phyloP scores from a whole-genome alignment of 2,797 vertebrate species.

The Telmatherina bonti region DNA sequence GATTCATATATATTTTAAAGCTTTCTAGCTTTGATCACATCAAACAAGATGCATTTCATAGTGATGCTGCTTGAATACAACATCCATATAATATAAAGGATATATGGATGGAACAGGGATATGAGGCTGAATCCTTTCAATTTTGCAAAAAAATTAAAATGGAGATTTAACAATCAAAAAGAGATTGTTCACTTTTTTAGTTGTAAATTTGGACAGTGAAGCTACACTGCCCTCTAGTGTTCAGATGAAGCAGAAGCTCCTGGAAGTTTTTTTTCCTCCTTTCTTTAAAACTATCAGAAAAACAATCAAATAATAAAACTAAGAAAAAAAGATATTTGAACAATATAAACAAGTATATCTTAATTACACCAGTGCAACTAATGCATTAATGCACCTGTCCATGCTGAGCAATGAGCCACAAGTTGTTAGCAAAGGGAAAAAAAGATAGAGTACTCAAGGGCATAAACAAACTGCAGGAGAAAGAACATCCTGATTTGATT shows the following conservation, averaged over 20 bases:
- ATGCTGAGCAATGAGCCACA: conserved; percentile 49
- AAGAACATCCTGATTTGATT: not conserved
- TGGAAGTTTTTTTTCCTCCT: not conserved
- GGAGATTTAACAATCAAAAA: not conserved
- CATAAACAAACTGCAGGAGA: conserved; percentile 17
- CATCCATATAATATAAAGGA: conserved; percentile 34
- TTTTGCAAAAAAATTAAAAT: not conserved
- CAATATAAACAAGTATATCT: too few relatives aligned
- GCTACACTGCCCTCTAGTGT: conserved; percentile 28
- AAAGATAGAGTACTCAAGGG: conserved; percentile 17
- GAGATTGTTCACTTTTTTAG: not conserved
- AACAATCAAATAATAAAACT: too few relatives aligned
- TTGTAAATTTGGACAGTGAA: not conserved
- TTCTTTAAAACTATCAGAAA: conserved; percentile 24
- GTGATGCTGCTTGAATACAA: conserved; percentile 6
- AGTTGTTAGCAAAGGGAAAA: conserved; percentile 40
- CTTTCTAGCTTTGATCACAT: not conserved
- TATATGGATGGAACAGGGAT: conserved; percentile 30
- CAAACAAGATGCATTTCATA: conserved; percentile 23
- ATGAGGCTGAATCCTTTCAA: not conserved
- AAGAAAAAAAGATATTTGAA: too few relatives aligned
- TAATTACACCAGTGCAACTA: conserved; percentile 13
- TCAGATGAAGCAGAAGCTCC: not conserved
- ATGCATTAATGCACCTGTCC: conserved; percentile 35
- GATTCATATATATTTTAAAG: not conserved